phyloP scores from a whole-genome alignment of 2,113 vertebrate genomes.

The Macquaria australasica region DNA sequence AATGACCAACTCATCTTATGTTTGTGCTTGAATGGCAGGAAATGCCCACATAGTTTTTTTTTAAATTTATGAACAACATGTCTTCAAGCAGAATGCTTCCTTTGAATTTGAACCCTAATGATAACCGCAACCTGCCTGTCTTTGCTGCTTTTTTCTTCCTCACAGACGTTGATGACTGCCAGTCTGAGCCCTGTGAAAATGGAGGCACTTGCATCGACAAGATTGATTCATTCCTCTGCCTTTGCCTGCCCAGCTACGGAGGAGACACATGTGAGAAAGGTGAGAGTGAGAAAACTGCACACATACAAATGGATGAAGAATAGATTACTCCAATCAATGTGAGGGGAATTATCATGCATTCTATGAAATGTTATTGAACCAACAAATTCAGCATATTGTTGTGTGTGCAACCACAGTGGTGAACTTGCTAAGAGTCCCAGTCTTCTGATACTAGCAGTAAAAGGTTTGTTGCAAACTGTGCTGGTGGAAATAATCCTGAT shows the following conservation, averaged over 20 bases:
- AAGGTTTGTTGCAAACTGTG: conserved; percentile 18
- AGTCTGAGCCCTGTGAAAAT: conserved; percentile 91
- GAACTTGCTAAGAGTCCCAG: conserved; percentile 15
- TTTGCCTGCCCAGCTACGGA: conserved; percentile 95
- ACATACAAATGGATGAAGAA: background rate
- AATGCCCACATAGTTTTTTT: conserved; percentile 1
- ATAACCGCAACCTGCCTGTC: conserved; percentile 38
- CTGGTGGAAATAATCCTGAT: conserved; percentile 56
- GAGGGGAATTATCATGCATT: conserved; percentile 1
- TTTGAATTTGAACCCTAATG: conserved; percentile 50
- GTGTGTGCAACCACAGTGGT: background rate
- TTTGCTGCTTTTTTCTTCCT: conserved; percentile 2
- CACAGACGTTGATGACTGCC: conserved; percentile 86
- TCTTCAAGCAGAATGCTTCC: conserved; percentile 23
- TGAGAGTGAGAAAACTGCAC: conserved; percentile 67
- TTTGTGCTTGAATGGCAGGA: conserved; percentile 39
- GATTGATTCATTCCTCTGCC: conserved; percentile 92
- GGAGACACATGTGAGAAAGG: conserved; percentile 96
- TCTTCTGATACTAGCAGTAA: conserved; percentile 18
- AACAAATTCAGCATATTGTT: background rate
- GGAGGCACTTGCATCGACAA: conserved; percentile 96
- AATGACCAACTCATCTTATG: conserved; percentile 43
- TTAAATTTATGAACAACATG: conserved; percentile 14
- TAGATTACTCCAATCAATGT: background rate
- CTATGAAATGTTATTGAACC: background rate